These are phyloP conservation scores for Balaenoptera acutorostrata DNA, from an alignment of 2,113 vertebrate species.

Conservation along the genomic window DNA sequence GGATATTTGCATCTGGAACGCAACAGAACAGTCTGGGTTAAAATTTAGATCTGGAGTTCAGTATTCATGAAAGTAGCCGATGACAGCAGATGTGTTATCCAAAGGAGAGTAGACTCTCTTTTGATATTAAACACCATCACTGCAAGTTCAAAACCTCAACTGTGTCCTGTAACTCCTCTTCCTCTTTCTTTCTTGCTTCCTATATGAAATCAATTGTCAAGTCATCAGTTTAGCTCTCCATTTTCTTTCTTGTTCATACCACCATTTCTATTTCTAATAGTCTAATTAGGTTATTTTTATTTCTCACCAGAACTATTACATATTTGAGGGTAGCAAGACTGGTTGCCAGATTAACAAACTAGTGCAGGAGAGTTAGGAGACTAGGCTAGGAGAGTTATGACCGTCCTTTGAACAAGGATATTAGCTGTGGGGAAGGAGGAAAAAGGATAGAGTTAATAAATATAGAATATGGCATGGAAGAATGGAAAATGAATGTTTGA, in stretches of 20 bases:
- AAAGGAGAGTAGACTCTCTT: neutral
- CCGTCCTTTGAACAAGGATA: neutral
- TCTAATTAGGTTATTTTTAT: neutral
- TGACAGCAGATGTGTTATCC: neutral
- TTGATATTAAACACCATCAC: neutral
- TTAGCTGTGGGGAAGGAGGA: neutral
- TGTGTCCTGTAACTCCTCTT: neutral
- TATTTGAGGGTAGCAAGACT: neutral
- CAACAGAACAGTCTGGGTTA: neutral
- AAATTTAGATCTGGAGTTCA: neutral
- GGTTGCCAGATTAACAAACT: neutral
- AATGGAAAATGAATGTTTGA: neutral
- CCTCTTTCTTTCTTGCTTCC: neutral
- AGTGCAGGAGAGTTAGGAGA: too few relatives aligned
- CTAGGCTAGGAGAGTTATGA: neutral
- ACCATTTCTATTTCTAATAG: neutral
- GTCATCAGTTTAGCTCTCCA: neutral
- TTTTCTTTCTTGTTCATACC: neutral
- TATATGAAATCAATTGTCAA: neutral
- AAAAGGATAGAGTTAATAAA: neutral
- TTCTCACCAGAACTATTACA: neutral
- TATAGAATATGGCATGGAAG: neutral
- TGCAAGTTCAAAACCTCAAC: neutral
- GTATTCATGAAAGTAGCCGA: neutral
- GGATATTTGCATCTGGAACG: neutral